Base-by-base conservation (phyloP, 2,797 vertebrate genomes). In the Setipinna tenuifilis region DNA sequence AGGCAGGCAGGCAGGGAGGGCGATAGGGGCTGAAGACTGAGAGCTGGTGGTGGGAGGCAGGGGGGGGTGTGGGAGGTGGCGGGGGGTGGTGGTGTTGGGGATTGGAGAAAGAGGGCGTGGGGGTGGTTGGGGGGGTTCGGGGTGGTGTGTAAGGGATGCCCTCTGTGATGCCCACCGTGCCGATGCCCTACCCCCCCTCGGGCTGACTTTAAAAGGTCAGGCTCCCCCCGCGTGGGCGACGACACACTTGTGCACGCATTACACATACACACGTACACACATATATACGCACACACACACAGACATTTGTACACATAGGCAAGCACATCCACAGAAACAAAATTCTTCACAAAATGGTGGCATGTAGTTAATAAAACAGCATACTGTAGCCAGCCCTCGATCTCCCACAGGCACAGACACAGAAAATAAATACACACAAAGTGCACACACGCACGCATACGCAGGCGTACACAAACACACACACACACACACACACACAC, bases 361-460 rank as follows among this genome's bases (percentile, higher is more conserved):
- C 35, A 9, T 21, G 71, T 78, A 78, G 71, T 78, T 78, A 78
- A 78, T 78, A 78, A 78, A 78, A 78, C 71, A 78, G 71, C 71
- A 44, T 31, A 78, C 35, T 78, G 71, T 44, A 78, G 71, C 31
- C 41, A 41, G 31, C 35, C 1, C 71, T 41, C 68, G 19, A 16
- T 44, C 35, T 44, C 71, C 71, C 35, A 78, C 35, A 21, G 71
- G 31, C 17, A 14, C 50, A 59, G 58, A 19, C 58, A 59, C 58
- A 59, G 58, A 59, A 21, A 21, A 59, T 59, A 59, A 59, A 59
- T n/a, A 59, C 17, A 59, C 58, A 19, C 17, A 59, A 3, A 58
- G 46, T 48, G 46, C 19, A 59, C 58, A 59, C 17, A 44, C 35
- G 44, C 35, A 21, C 71, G 31, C 71, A 78, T 31, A 44, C 65